Percentiles rank a stretch among this genome's conserved stretches.
Conservation (phyloP, 1,140 invertebrate genomes). For the Rhysida immarginata region DNA sequence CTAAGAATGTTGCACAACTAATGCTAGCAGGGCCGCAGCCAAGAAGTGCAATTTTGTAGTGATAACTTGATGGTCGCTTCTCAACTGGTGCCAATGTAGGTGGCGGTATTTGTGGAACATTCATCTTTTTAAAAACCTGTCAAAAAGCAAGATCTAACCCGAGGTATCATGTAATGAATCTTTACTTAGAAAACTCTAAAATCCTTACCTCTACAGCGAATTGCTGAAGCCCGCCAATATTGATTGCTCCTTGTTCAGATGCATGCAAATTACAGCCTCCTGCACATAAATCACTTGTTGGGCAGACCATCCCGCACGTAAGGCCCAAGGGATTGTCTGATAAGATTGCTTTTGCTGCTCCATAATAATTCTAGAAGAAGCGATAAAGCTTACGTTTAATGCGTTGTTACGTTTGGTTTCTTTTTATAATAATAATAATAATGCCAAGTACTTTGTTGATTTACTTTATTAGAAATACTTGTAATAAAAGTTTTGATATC, state of each 20-base stretch:
- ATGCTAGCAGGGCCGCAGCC: conserved; percentile 94
- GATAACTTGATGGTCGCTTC: conserved; percentile 39
- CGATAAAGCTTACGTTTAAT: no score
- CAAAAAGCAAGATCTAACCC: no score
- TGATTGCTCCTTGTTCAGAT: conserved; percentile 90
- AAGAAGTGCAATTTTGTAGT: conserved; percentile 69
- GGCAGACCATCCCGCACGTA: conserved; percentile 98
- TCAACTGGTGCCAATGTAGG: conserved; percentile 37
- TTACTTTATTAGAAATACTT: conserved; percentile 84
- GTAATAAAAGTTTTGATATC: conserved; percentile 95
- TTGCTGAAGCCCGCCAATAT: conserved; percentile 95
- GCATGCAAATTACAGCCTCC: conserved; percentile 93
- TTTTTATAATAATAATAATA: no score
- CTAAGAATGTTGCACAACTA: conserved; percentile 90
- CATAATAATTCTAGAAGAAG: conserved; percentile 77
- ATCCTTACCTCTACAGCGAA: conserved; percentile 79
- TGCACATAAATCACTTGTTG: conserved; percentile 93
- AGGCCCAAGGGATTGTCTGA: conserved; percentile 93
- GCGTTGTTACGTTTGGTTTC: no score
- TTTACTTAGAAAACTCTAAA: no score
- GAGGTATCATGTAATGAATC: no score
- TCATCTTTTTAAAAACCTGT: conserved; percentile 85
- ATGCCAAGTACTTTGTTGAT: no score
- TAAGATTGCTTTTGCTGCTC: conserved; percentile 88
- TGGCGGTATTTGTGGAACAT: conserved; percentile 65